Conservation (phyloP, 2,797 vertebrate genomes). For the Varecia variegata region DNA sequence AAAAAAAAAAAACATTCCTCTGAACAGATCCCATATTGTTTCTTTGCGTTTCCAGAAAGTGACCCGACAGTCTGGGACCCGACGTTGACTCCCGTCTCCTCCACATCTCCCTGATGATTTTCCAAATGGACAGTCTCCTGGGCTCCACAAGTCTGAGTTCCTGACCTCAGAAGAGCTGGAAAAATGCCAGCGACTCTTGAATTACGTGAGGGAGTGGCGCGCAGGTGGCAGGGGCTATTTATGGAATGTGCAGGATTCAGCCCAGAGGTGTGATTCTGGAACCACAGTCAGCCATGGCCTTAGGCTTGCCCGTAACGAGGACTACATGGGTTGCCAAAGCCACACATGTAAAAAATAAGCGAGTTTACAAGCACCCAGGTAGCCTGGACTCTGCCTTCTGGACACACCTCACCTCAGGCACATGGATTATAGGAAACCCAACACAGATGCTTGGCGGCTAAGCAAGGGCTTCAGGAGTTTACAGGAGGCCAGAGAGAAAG, state of each 20-base stretch:
- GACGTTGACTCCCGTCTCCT: neutral
- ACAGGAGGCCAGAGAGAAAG: neutral
- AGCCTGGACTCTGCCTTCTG: constrained; percentile 27
- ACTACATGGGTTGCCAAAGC: constrained; percentile 1
- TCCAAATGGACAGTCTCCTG: neutral
- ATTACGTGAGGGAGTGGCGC: neutral
- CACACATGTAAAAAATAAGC: constrained; percentile 9
- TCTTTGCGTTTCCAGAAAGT: neutral
- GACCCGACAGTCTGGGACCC: neutral
- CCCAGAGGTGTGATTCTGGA: neutral
- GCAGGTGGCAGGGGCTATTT: neutral
- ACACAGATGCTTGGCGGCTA: neutral
- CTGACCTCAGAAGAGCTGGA: neutral
- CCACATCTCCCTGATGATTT: neutral
- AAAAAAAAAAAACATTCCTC: neutral
- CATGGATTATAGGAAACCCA: neutral
- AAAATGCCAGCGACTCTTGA: neutral
- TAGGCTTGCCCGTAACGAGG: constrained; percentile 9
- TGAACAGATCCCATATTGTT: neutral
- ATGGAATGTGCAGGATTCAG: neutral
- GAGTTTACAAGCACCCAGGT: constrained; percentile 27
- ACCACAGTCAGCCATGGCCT: constrained; percentile 10
- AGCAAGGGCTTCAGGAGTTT: neutral
- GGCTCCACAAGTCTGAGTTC: neutral
- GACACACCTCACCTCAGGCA: neutral